Percentiles rank a stretch among this genome's conserved stretches.
Evolutionary conservation across 2,113 vertebrate species (phyloP).

Genomic region (Hyla sarda): DNA sequence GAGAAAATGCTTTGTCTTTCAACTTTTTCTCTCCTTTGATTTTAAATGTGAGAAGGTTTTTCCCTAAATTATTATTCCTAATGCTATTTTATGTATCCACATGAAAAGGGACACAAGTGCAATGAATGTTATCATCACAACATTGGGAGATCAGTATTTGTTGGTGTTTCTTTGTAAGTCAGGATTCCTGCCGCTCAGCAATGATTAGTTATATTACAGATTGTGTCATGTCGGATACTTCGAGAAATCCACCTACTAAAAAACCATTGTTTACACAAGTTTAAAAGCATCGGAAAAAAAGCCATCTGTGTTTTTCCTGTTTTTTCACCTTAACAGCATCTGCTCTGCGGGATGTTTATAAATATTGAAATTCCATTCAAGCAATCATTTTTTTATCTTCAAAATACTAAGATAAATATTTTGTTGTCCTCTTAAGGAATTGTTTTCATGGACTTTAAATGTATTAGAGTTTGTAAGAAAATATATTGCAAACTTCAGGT

Average conservation of each 20-base stretch:
- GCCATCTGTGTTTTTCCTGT: constrained; percentile 40
- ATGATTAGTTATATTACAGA: constrained; percentile 28
- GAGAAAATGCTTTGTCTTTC: not conserved
- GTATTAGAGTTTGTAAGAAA: not conserved
- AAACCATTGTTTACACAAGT: constrained; percentile 47
- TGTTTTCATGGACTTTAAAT: not conserved
- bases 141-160: not conserved
- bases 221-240: constrained; percentile 18
- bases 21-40: not conserved
- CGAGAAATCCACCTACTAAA: constrained; percentile 28
- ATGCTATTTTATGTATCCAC: not conserved
- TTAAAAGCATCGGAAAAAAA: constrained; percentile 41
- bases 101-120: not conserved
- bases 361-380: constrained; percentile 44
- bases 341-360: constrained; percentile 51
- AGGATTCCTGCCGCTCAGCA: not conserved
- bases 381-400: not conserved
- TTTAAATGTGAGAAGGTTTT: no score
- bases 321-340: constrained; percentile 42
- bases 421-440: not conserved
- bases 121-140: not conserved
- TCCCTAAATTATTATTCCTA: not conserved
- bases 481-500: not conserved
- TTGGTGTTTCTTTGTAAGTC: not conserved
- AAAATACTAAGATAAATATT: constrained; percentile 21